Conservation (phyloP, 2,888 invertebrate species). For the Mycogona germanica region DNA sequence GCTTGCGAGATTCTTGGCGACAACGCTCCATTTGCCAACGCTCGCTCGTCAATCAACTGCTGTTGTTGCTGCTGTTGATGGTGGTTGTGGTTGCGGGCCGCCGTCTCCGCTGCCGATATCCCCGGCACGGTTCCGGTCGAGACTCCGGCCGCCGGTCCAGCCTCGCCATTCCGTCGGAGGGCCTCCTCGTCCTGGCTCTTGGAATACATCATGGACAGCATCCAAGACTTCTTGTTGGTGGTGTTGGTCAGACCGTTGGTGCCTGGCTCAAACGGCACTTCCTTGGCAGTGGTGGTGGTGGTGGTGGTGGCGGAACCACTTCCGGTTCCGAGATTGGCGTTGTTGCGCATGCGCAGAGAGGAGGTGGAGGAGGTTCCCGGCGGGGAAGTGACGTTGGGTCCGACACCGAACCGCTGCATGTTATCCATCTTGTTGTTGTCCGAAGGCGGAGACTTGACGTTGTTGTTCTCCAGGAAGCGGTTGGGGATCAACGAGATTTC, state of each 20-base stretch:
- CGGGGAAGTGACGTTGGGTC: background rate
- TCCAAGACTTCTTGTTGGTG: conserved; percentile 34
- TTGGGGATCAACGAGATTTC: conserved; percentile 18
- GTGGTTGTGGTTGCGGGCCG: no score
- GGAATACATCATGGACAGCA: conserved; percentile 33
- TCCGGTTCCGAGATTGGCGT: background rate
- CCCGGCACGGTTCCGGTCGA: background rate
- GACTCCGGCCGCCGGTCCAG: background rate
- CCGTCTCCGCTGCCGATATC: no score
- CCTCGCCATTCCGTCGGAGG: background rate
- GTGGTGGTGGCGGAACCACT: background rate
- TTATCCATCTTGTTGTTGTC: conserved; percentile 14
- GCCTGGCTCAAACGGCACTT: no score
- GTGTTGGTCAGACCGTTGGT: no score
- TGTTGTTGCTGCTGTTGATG: no score
- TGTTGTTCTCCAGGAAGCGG: conserved; percentile 7
- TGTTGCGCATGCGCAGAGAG: background rate
- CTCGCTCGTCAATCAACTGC: no score
- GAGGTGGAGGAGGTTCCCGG: background rate
- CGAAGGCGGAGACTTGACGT: no score
- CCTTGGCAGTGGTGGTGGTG: background rate
- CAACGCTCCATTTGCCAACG: no score
- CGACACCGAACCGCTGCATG: conserved; percentile 17
- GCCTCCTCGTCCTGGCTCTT: conserved; percentile 26
- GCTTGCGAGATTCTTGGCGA: conserved; percentile 10